Base-by-base conservation (phyloP, 2,797 vertebrate genomes). In the Arrhamphus sclerolepis region DNA sequence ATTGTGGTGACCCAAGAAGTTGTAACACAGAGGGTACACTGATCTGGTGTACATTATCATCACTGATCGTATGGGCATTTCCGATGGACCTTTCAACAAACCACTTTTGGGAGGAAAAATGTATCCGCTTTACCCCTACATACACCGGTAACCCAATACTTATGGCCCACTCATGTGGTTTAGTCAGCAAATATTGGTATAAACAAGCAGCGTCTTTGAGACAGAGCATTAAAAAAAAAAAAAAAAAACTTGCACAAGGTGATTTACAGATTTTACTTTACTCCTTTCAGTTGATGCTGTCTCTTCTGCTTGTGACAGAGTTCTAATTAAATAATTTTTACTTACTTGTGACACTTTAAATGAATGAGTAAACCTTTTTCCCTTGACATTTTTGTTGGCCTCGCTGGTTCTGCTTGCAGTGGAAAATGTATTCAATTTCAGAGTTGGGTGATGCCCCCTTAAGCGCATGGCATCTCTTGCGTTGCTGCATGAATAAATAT, bases 41-140 rank as follows among this genome's bases (percentile, higher is more conserved):
- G 75, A 80, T 81, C 87, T 83, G 77, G 80, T 84, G 67, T 71
- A 85, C 75, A 87, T 87, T 85, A 87, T 86, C 83, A 87, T 85
- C 80, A 78, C 74, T 61, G 73, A 62, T 75, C 75, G 75, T 70
- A 73, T 74, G 78, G 67, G 72, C 81, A 67, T 84, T 89, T 89
- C 87, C 86, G 82, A 81, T 68, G 74, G 75, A 34, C 65, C 70
- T 89, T 81, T 89, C 85, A 89, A 85, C 86, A 77, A 85, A 75
- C 74, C 77, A 73, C 78, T 84, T 89, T 84, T 74, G 46, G 71
- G n/a, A 46, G 20, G 61, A 74, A 65, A 75, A 72, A 81, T 72
- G 73, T 77, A 89, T 90, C 90, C 86, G 84, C 81, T 85, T 85
- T 78, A 80, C 82, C 84, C 87, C 87, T 87, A 80, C 87, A 87